Percentiles rank a stretch among this genome's conserved stretches.
phyloP scores from a whole-genome alignment of 1,140 invertebrate species.

The Araneus ventricosus region DNA sequence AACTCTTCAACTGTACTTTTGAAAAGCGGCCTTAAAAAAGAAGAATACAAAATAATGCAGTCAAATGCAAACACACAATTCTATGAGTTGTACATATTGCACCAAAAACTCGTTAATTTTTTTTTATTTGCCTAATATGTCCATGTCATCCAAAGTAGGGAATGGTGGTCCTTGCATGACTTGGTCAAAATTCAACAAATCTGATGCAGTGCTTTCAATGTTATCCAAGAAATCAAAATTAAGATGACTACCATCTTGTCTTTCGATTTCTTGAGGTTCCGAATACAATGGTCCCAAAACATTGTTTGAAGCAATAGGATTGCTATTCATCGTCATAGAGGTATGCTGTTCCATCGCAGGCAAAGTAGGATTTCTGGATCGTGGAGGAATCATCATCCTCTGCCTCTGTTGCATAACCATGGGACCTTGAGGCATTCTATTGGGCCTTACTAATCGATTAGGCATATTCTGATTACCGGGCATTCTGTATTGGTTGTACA shows the following conservation, averaged over 20 bases:
- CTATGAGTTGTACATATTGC: constrained; percentile 31
- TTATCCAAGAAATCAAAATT: constrained; percentile 75
- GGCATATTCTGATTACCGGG: constrained; percentile 18
- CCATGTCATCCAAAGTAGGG: constrained; percentile 68
- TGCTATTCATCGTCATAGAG: constrained; percentile 33
- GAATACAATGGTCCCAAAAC: constrained; percentile 36
- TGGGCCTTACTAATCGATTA: not conserved
- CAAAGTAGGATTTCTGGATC: constrained; percentile 35
- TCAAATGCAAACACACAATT: not conserved
- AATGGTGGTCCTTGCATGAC: constrained; percentile 68
- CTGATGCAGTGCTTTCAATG: constrained; percentile 73
- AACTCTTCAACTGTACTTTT: not conserved
- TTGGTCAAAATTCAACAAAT: constrained; percentile 73
- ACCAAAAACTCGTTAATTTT: not conserved
- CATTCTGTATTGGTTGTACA: constrained; percentile 56
- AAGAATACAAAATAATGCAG: not conserved
- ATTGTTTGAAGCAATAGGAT: not conserved
- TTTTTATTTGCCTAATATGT: constrained; percentile 58
- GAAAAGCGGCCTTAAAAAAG: not conserved
- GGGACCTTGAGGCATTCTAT: not conserved
- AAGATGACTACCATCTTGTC: constrained; percentile 63
- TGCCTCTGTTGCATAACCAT: constrained; percentile 40
- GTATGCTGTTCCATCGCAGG: constrained; percentile 4
- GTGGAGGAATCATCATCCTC: not conserved
- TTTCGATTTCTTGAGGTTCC: constrained; percentile 45